A percentile compares a stretch with the other conserved stretches of the same genome.
These are phyloP conservation scores for Cynocephalus volans DNA, from an alignment of 2,113 vertebrate genomes.

Conservation along the genomic window DNA sequence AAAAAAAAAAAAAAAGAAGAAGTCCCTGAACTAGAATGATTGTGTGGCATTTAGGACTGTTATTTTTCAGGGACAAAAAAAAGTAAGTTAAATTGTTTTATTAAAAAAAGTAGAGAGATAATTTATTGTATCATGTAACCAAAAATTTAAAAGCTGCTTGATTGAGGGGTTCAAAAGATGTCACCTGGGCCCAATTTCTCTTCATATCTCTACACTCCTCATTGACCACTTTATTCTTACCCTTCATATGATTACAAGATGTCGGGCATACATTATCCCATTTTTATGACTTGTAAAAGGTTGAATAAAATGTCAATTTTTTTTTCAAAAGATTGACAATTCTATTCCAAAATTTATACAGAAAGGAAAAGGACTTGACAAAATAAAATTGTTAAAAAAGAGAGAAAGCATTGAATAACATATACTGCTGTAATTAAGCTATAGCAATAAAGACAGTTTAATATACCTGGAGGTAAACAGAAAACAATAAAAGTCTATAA, in stretches of 20 bases:
- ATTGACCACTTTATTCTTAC: not conserved
- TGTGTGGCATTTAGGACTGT: not conserved
- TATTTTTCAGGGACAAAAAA: constrained; percentile 27
- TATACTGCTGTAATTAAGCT: not conserved
- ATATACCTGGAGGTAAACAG: not conserved
- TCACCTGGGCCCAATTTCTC: not conserved
- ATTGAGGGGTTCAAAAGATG: not conserved
- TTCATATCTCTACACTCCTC: not conserved
- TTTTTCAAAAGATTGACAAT: not conserved
- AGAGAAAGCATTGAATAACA: not conserved
- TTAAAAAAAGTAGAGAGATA: not conserved
- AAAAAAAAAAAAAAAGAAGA: not conserved
- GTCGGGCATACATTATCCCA: not conserved
- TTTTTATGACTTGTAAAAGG: not conserved
- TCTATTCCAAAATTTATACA: not conserved
- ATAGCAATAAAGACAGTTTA: not conserved
- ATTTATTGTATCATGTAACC: not conserved
- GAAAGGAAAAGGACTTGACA: not conserved
- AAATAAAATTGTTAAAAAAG: not conserved
- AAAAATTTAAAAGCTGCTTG: constrained; percentile 6
- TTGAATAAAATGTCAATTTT: not conserved
- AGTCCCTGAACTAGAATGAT: not conserved
- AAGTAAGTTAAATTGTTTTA: not conserved
- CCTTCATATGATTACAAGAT: not conserved
- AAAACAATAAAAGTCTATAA: not conserved